Evolutionary conservation across 2,797 vertebrate species (phyloP).

Genomic region (Sus cebifrons): DNA sequence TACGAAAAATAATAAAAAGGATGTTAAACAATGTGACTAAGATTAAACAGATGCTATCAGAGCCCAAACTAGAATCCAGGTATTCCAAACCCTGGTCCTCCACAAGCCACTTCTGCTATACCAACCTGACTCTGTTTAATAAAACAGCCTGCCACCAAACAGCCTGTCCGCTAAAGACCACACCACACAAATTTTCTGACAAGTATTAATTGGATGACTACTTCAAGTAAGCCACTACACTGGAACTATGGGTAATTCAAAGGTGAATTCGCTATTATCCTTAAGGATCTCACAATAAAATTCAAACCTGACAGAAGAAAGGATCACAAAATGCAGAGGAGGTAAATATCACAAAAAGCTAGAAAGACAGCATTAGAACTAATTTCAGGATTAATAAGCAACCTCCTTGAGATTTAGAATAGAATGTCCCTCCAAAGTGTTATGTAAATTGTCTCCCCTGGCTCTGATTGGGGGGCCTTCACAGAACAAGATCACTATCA

Average conservation of each 20-base stretch:
- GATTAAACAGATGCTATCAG: neutral
- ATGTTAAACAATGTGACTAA: neutral
- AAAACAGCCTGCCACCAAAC: neutral
- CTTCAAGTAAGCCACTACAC: neutral
- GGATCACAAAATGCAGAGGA: neutral
- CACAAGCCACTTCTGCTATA: neutral
- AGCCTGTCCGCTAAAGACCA: neutral
- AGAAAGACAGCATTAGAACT: neutral
- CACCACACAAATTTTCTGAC: neutral
- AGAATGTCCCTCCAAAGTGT: neutral
- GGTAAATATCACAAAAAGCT: slow-evolving; percentile 1
- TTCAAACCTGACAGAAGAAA: slow-evolving; percentile 13
- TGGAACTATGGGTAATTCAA: slow-evolving; percentile 4
- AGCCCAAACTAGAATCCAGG: neutral
- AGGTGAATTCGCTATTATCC: slow-evolving; percentile 30
- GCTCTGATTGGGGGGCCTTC: neutral
- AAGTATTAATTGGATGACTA: neutral
- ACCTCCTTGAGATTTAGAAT: slow-evolving; percentile 37
- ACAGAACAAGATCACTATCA: neutral
- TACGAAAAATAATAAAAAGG: slow-evolving; percentile 39
- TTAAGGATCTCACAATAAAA: slow-evolving; percentile 39
- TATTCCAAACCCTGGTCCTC: neutral
- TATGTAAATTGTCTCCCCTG: neutral
- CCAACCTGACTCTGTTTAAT: neutral
- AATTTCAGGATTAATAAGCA: slow-evolving; percentile 50